These are phyloP conservation scores for Deroplatys truncata DNA, from an alignment of 2,888 invertebrate species.

Conservation along the genomic window DNA sequence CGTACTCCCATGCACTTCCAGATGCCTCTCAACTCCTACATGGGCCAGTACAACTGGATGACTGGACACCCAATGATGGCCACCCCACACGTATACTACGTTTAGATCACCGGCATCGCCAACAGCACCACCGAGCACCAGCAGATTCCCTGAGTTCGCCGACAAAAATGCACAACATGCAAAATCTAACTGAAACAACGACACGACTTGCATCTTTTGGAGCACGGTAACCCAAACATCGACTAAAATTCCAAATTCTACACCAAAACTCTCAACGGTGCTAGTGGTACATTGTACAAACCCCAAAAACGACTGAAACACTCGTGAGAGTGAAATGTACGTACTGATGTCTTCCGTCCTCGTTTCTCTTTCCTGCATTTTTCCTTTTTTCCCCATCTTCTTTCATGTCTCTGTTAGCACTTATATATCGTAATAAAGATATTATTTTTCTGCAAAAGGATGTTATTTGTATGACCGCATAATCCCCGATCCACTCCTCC, in stretches of 20 bases:
- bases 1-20: constrained; percentile 1
- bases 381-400: neutral
- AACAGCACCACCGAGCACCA: neutral
- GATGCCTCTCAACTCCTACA: neutral
- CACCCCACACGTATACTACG: neutral
- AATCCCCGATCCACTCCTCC: neutral
- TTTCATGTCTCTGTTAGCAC: neutral
- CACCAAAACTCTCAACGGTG: too few species aligned
- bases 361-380: neutral
- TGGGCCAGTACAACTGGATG: neutral
- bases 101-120: neutral
- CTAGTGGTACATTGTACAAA: neutral
- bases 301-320: neutral
- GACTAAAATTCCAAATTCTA: neutral
- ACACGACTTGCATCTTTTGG: neutral
- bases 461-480: neutral
- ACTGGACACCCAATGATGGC: neutral
- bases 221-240: neutral
- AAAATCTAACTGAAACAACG: neutral
- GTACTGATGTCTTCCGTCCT: neutral
- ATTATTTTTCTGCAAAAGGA: neutral
- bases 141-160: too few species aligned
- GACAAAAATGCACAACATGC: neutral
- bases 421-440: neutral
- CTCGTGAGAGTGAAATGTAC: neutral